Evolutionary conservation across 2,888 invertebrate genomes (phyloP).

Genomic region (Phragmatobia fuliginosa): DNA sequence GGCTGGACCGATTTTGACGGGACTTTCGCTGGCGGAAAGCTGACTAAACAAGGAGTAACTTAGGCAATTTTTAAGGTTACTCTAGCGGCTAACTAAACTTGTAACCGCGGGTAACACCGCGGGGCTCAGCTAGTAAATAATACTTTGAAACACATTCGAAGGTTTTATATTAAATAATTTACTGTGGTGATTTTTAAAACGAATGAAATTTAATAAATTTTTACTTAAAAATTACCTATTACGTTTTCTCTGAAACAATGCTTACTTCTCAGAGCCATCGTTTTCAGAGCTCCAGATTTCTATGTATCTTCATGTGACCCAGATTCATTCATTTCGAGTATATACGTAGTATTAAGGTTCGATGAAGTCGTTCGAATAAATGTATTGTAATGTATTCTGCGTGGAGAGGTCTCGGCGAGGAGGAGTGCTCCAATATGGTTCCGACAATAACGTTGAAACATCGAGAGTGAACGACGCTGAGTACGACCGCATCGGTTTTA

Average conservation of each 20-base stretch:
- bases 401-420: conserved; percentile 11
- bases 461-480: background rate
- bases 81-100: no score
- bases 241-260: background rate
- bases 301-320: background rate
- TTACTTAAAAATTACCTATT: no score
- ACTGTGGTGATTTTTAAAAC: no score
- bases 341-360: background rate
- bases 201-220: no score
- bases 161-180: no score
- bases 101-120: no score
- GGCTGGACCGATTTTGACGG: no score
- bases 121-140: no score
- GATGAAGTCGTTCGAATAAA: conserved; percentile 19
- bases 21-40: no score
- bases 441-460: background rate
- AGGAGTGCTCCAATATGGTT: background rate
- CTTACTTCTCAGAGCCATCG: background rate
- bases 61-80: no score
- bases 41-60: no score
- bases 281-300: background rate
- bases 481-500: background rate
- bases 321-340: background rate
- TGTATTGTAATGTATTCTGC: conserved; percentile 40
- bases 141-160: no score